These are phyloP conservation scores for Leuciscus waleckii DNA, from an alignment of 2,797 vertebrate species.

Conservation along the genomic window DNA sequence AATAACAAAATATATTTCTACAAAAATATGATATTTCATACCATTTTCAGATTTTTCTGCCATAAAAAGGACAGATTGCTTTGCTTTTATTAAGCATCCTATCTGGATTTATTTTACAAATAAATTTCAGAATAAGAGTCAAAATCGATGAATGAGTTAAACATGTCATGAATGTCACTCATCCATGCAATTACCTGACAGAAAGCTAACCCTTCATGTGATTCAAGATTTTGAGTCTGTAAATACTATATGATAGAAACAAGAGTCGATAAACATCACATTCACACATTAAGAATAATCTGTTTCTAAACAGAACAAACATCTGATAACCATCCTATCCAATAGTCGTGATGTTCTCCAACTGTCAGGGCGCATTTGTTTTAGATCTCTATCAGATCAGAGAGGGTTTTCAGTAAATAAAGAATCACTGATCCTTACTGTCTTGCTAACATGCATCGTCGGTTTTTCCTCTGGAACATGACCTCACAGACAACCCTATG, in stretches of 20 bases:
- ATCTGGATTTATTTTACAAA: not conserved
- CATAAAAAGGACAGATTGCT: not conserved
- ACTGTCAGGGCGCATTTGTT: constrained; percentile 11
- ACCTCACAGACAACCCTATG: constrained; percentile 45
- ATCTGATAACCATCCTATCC: constrained; percentile 6
- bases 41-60: not conserved
- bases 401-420: constrained; percentile 49
- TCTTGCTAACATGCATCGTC: constrained; percentile 36
- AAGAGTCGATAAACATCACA: constrained; percentile 7
- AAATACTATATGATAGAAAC: not conserved
- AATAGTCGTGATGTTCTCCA: not conserved
- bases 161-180: not conserved
- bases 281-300: constrained; percentile 5
- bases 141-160: not conserved
- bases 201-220: not conserved
- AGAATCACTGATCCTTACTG: constrained; percentile 40
- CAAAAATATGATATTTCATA: not conserved
- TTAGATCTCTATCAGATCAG: constrained; percentile 32
- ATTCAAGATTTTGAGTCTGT: not conserved
- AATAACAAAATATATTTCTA: not conserved
- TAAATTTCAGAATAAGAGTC: not conserved
- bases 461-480: constrained; percentile 28
- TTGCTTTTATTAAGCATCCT: not conserved
- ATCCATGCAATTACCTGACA: not conserved
- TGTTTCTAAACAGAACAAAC: constrained; percentile 33